Conservation (phyloP, 2,797 vertebrate species). For the Cuniculus paca region DNA sequence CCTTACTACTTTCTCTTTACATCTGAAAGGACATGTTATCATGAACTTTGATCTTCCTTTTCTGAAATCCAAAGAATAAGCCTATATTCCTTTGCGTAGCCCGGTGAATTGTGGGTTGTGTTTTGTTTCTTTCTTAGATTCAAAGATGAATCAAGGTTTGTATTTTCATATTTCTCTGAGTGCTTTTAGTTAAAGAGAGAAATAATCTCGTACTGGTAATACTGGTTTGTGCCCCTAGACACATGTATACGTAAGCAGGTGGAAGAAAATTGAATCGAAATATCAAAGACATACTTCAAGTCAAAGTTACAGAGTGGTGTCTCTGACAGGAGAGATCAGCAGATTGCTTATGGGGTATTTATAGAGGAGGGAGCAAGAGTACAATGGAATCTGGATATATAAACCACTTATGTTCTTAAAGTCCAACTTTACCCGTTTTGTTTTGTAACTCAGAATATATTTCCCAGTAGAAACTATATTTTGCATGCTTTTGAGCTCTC, state of each 20-base stretch:
- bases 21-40: neutral
- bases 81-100: neutral
- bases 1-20: neutral
- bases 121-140: neutral
- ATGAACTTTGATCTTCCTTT: neutral
- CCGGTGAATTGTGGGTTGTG: neutral
- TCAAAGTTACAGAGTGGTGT: neutral
- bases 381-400: conserved; percentile 36
- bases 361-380: conserved; percentile 3
- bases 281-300: conserved; percentile 8
- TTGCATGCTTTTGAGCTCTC: conserved; percentile 23
- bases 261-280: neutral
- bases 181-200: neutral
- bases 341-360: conserved; percentile 47
- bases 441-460: conserved; percentile 55
- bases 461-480: conserved; percentile 49
- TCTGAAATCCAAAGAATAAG: neutral
- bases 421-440: conserved; percentile 18
- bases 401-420: conserved; percentile 59
- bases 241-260: neutral
- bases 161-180: neutral
- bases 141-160: neutral
- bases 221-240: neutral
- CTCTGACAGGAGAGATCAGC: conserved; percentile 23
- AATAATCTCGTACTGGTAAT: neutral